phyloP scores from a whole-genome alignment of 2,888 invertebrate species.

The Yponomeuta evonymella region DNA sequence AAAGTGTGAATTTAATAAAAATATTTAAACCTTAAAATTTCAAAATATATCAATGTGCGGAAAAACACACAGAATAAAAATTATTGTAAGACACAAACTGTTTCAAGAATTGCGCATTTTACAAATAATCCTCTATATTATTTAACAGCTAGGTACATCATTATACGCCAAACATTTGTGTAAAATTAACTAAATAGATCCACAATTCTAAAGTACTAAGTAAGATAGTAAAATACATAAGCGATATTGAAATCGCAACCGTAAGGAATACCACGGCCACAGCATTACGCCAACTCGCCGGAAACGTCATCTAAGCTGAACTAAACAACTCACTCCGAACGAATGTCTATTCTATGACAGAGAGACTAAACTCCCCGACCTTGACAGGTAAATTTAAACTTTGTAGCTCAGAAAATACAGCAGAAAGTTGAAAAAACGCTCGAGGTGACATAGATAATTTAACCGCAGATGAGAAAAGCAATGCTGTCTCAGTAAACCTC shows the following conservation, averaged over 20 bases:
- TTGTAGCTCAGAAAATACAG: constrained; percentile 26
- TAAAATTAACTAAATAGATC: too few species aligned
- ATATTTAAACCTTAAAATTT: too few species aligned
- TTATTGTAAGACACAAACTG: too few species aligned
- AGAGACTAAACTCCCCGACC: constrained; percentile 25
- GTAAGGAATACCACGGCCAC: constrained; percentile 42
- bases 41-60: too few species aligned
- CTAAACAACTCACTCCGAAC: constrained; percentile 64
- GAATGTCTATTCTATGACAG: constrained; percentile 26
- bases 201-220: not conserved
- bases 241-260: not conserved
- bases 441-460: constrained; percentile 19
- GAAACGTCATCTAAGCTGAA: constrained; percentile 62
- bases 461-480: constrained; percentile 28
- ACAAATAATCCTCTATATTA: not conserved
- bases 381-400: constrained; percentile 26
- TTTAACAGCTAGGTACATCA: too few species aligned
- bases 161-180: too few species aligned
- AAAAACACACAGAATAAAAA: too few species aligned
- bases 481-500: constrained; percentile 51
- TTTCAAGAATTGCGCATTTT: too few species aligned
- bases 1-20: too few species aligned
- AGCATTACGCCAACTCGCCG: constrained; percentile 43
- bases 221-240: not conserved
- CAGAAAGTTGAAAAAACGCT: constrained; percentile 24